These are phyloP conservation scores for Oryzias dopingdopingensis DNA, from an alignment of 2,797 vertebrate genomes.

Conservation along the genomic window DNA sequence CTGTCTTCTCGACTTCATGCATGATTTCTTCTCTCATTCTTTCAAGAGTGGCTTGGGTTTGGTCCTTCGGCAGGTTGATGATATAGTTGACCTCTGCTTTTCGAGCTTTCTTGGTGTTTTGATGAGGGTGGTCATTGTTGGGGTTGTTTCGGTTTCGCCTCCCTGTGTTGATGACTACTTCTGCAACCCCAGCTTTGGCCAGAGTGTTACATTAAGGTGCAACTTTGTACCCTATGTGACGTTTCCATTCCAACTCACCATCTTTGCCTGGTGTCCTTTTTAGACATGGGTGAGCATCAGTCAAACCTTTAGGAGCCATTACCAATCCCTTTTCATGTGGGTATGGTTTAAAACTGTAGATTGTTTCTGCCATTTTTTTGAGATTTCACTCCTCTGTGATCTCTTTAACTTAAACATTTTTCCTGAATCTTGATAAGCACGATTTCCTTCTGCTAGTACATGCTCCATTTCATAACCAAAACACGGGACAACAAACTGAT, in stretches of 20 bases:
- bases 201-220: no score
- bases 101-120: no score
- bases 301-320: constrained; percentile 27
- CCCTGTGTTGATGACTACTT: no score
- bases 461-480: constrained; percentile 11
- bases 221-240: no score
- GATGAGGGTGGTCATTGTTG: no score
- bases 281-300: constrained; percentile 17
- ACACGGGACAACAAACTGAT: constrained; percentile 3
- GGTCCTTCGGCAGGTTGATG: no score
- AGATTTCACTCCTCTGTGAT: constrained; percentile 1
- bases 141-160: no score
- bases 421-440: constrained; percentile 23
- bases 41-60: no score
- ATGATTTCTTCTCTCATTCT: no score
- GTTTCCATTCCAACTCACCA: neutral
- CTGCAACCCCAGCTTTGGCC: no score
- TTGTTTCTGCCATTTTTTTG: constrained; percentile 20
- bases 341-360: constrained; percentile 32
- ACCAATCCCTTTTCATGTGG: constrained; percentile 26
- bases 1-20: no score
- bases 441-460: constrained; percentile 10
- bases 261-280: constrained; percentile 1
- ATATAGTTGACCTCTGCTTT: no score
- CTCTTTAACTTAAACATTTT: constrained; percentile 9